Conservation (phyloP, 2,797 vertebrate species). For the Epinephelus awoara region DNA sequence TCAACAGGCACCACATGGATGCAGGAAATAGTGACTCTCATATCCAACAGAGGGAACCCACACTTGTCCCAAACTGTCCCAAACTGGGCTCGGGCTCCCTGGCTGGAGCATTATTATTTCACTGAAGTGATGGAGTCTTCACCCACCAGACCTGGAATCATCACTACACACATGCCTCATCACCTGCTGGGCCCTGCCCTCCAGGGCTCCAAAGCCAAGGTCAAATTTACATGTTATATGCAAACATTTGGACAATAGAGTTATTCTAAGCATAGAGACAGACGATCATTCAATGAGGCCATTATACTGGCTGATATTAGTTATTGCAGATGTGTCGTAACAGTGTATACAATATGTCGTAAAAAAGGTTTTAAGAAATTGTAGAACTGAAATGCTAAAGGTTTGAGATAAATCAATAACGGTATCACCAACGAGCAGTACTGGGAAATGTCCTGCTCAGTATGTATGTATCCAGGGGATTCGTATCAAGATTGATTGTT, state of each 20-base stretch:
- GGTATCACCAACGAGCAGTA: too few relatives aligned
- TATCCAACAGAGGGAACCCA: constrained; percentile 83
- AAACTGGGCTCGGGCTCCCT: constrained; percentile 90
- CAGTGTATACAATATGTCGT: background rate
- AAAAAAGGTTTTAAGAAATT: background rate
- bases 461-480: background rate
- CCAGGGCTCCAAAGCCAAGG: constrained; percentile 86
- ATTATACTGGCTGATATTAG: too few relatives aligned
- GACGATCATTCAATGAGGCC: too few relatives aligned
- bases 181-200: constrained; percentile 81
- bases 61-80: constrained; percentile 79
- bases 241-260: too few relatives aligned
- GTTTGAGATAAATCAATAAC: background rate
- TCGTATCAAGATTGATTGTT: background rate
- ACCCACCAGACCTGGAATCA: constrained; percentile 70
- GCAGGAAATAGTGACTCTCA: constrained; percentile 90
- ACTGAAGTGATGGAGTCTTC: constrained; percentile 57
- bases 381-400: background rate
- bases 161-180: constrained; percentile 90
- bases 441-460: background rate
- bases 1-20: constrained; percentile 93
- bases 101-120: constrained; percentile 90
- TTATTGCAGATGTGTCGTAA: too few relatives aligned
- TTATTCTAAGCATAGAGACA: too few relatives aligned
- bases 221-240: constrained; percentile 48